Evolutionary conservation across 2,113 vertebrate species (phyloP), one percentile per base, ranked within the genome.

Genomic region (Malurus alboscapulatus): DNA sequence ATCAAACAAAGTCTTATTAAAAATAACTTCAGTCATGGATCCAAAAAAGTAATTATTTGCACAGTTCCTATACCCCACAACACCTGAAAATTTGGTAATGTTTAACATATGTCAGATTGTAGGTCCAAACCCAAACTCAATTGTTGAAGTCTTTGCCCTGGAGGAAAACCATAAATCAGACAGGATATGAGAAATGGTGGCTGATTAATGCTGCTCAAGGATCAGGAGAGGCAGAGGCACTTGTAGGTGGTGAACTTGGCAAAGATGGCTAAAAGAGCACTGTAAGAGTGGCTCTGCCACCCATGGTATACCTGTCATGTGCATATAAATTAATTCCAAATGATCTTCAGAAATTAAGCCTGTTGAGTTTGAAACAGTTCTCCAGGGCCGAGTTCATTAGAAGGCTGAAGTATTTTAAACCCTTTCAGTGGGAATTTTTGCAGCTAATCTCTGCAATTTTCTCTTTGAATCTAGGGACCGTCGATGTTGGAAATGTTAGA

Each of bases 21-120:
- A 90, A 91, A 90, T 90, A 86, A 79, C 82, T 71, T 80, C 68
- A 78, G 83, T 74, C 88, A 78, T 12, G 8, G 58, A 77, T 88
- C 92, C 72, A 86, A 88, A 90, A 92, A 90, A 72, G 79, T 74
- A 86, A 96, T 95, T 94, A 88, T 93, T 80, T 84, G 83, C 79
- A 88, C 68, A 88, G 91, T 78, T 93, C 75, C 24, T 88, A 48
- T 84, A 93, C 75, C 53, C 22, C 44, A 63, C 44, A 67, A 73
- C 94, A 96, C 93, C 94, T 96, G 93, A 95, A 94, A 94, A 95
- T 96, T 93, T 92, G 79, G 92, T 94, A 94, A 91, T 96, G 90
- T 87, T 93, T 93, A 96, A 90, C 92, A 92, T 83, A 88, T 88
- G 82, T 94, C 79, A 55, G 82, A 71, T 36, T 84, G 90, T 71